Percentiles rank a stretch among this genome's conserved stretches.
Evolutionary conservation across 1,140 invertebrate species (phyloP).

Genomic region (Drosophila equinoxialis): DNA sequence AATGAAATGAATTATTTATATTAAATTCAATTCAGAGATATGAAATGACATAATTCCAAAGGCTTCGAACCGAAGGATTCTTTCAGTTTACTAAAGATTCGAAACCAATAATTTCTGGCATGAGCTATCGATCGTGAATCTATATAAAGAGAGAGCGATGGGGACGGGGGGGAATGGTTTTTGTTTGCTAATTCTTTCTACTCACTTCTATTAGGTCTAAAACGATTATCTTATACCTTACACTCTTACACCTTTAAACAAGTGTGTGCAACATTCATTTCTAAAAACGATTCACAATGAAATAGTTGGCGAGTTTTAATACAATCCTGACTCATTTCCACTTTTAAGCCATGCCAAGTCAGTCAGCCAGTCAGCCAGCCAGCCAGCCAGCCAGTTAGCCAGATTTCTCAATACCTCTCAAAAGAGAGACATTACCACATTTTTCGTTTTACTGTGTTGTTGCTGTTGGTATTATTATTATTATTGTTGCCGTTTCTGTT

Average conservation of each 20-base stretch:
- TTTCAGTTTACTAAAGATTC: no score
- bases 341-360: conserved; percentile 1
- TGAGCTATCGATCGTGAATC: no score
- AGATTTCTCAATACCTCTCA: conserved; percentile 14
- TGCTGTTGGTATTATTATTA: background rate
- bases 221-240: background rate
- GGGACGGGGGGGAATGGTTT: no score
- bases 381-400: background rate
- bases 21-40: no score
- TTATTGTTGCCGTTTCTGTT: background rate
- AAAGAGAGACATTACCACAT: conserved; percentile 18
- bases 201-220: no score
- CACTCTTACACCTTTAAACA: background rate
- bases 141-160: no score
- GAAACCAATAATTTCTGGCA: no score
- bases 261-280: background rate
- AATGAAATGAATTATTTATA: no score
- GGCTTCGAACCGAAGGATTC: no score
- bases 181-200: no score
- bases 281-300: background rate
- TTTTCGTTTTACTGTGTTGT: background rate
- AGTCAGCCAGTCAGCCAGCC: background rate
- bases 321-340: conserved; percentile 16
- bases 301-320: conserved; percentile 4
- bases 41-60: no score